A percentile compares a stretch with the other conserved stretches of the same genome.
phyloP scores from a whole-genome alignment of 2,797 vertebrate species.

The Pipistrellus pygmaeus region DNA sequence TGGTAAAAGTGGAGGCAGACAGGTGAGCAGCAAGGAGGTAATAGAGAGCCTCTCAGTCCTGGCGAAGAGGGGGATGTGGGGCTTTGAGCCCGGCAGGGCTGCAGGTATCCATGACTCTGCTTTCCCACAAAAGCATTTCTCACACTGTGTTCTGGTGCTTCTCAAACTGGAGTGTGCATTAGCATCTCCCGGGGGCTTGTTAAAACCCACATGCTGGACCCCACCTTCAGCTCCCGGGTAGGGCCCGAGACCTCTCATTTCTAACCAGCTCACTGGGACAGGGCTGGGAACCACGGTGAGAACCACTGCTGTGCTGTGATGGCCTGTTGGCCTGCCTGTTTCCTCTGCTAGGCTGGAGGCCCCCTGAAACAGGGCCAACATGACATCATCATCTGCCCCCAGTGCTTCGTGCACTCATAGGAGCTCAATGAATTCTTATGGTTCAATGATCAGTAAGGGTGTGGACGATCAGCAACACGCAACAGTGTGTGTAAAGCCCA shows the following conservation, averaged over 20 bases:
- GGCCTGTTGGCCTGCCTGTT: background rate
- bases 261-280: background rate
- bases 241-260: background rate
- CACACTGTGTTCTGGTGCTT: background rate
- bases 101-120: background rate
- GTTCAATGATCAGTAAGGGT: background rate
- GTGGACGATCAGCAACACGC: background rate
- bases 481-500: background rate
- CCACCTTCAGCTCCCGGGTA: background rate
- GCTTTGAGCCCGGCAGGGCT: background rate
- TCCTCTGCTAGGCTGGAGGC: background rate
- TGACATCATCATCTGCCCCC: rapidly evolving
- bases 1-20: background rate
- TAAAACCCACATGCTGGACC: background rate
- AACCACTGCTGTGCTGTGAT: background rate
- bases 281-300: background rate
- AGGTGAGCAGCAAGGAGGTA: background rate
- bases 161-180: background rate
- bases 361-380: background rate
- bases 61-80: background rate
- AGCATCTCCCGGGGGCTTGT: background rate
- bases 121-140: background rate
- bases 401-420: background rate
- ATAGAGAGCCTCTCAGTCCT: background rate
- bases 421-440: background rate